These are phyloP conservation scores for Tenthredo scrophulariae DNA, from an alignment of 2,888 invertebrate genomes.

Conservation along the genomic window DNA sequence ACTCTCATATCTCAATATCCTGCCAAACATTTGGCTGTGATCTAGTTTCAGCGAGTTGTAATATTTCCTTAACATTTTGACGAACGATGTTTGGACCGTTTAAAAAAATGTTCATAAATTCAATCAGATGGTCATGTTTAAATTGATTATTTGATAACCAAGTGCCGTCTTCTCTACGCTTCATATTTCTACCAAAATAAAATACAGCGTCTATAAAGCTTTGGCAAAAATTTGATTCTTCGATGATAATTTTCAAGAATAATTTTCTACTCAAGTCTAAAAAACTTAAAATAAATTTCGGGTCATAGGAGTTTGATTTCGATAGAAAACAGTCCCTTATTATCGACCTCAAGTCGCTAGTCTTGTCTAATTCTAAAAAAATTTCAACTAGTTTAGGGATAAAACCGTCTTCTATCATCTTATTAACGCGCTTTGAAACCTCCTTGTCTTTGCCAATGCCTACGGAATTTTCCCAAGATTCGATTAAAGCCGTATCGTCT, in stretches of 20 bases:
- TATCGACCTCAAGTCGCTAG: constrained; percentile 61
- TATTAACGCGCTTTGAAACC: constrained; percentile 67
- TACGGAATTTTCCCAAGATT: constrained; percentile 69
- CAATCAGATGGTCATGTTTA: constrained; percentile 79
- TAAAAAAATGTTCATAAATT: constrained; percentile 78
- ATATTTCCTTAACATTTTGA: constrained; percentile 77
- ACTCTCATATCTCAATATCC: not conserved
- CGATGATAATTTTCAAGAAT: constrained; percentile 72
- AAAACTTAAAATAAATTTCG: constrained; percentile 69
- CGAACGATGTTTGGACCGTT: constrained; percentile 75
- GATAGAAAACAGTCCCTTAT: constrained; percentile 65
- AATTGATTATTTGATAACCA: constrained; percentile 79
- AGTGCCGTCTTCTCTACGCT: constrained; percentile 63
- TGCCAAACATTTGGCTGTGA: constrained; percentile 25
- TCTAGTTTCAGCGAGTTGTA: constrained; percentile 77
- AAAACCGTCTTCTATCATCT: constrained; percentile 71
- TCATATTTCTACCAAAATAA: constrained; percentile 79
- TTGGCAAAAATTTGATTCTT: constrained; percentile 74
- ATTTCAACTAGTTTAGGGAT: constrained; percentile 73
- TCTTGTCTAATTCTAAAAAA: constrained; percentile 63
- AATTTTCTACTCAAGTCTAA: constrained; percentile 69
- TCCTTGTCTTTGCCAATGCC: constrained; percentile 68
- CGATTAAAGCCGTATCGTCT: constrained; percentile 68
- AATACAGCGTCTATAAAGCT: constrained; percentile 78
- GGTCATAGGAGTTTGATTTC: constrained; percentile 64